Base-by-base conservation (phyloP, 2,888 invertebrate genomes). In the Eupithecia insigniata region DNA sequence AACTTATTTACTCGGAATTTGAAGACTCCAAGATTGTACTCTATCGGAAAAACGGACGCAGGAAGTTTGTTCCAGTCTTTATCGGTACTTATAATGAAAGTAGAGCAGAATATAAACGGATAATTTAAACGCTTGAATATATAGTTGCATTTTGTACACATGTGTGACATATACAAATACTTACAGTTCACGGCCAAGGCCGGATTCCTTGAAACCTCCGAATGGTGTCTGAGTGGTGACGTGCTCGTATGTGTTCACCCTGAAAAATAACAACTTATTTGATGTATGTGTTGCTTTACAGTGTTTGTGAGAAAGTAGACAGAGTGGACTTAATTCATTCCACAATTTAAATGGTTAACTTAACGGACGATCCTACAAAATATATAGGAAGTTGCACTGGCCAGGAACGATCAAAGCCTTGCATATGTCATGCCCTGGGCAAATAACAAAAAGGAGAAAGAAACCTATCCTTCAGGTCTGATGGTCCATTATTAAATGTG, bases 191-290 rank as follows among this genome's bases (percentile, higher is more conserved):
- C 98, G 96, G 39, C 98, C 98, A 81, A 97, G 95, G 67, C 98
- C 98, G 36, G 98, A 98, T 83, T 96, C 96, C 86, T 98, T 98
- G 90, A 96, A 98, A 60, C 98, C 98, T 69, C 98, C 98, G 87
- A 98, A 98, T 18, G 98, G 98, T 60, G 97, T 96, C 87, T 98
- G 98, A 1, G 96, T 93, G 16, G 95, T 89, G 2, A 96, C 94
- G 67, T 95, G 95, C 82, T 97, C 96, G 82, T 97, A 97, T 67
- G 96, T 96, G 89, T 97, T 97, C 6, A 97, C 95, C 97, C 97
- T 94, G 80, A 62, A 67, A 67, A n/a, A 32, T n/a, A 34, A 2
- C 22, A 8, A n/a, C 22, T 6, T 22, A 3, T 51, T 51, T 22
- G 36, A 39, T 14, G 36, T 39, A 14, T 6, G 43, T 18, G 43